Evolutionary conservation across 2,113 vertebrate species (phyloP).

Genomic region (Heteronetta atricapilla): DNA sequence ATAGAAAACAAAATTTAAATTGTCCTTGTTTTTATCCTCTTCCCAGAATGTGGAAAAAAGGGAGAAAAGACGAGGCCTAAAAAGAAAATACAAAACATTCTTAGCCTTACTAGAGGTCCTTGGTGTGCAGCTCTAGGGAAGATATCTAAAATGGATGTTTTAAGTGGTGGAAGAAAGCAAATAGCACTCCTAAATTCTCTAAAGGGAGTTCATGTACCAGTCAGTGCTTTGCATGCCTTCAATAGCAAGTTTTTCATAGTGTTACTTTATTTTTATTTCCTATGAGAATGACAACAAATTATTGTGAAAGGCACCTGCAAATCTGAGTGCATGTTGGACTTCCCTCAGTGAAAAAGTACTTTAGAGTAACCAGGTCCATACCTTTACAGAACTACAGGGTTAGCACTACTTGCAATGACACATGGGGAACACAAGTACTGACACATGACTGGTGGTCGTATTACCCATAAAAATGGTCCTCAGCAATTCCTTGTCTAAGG

Average conservation of each 20-base stretch:
- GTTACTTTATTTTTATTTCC: neutral
- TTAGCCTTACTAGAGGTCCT: neutral
- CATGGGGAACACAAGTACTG: neutral
- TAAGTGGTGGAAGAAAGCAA: neutral
- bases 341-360: neutral
- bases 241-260: neutral
- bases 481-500: neutral
- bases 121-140: neutral
- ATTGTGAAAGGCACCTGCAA: neutral
- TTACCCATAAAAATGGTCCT: neutral
- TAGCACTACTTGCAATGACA: neutral
- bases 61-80: neutral
- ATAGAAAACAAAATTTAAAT: neutral
- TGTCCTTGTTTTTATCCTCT: conserved; percentile 6
- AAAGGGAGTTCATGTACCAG: neutral
- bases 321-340: neutral
- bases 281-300: neutral
- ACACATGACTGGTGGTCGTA: accelerated
- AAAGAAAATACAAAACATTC: neutral
- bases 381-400: neutral
- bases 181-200: neutral
- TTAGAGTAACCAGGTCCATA: neutral
- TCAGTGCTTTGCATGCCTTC: neutral
- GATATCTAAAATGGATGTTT: neutral
- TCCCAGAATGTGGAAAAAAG: neutral